Evolutionary conservation across 2,113 vertebrate species (phyloP), one percentile per base, ranked within the genome.

Genomic region (Etia nguti): DNA sequence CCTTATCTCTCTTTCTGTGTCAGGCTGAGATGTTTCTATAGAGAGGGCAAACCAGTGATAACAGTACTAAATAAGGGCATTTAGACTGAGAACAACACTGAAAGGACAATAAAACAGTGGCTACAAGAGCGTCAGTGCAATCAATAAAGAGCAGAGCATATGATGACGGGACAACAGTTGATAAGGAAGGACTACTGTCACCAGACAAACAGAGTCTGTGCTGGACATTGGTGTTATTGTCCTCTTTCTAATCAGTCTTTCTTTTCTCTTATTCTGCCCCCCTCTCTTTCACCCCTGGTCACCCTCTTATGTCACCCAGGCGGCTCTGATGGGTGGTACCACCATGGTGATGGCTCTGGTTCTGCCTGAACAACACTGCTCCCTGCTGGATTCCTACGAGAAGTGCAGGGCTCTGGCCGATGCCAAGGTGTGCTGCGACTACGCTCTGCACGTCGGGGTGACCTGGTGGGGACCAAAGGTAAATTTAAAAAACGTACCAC

Each of bases 381-480:
- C 98, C 5, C 96, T 99, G 22, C 91, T 99, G 94, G 98, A 99
- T 0, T 97, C 98, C 48, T 99, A 98, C 1, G 98, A 99, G 94
- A 97, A 96, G 60, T 98, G 97, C 91, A 95, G 97, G 82, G 93
- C 95, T 85, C 94, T 98, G 81, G 98, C 98, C 0, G 98, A 99
- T 88, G 97, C 98, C 88, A 99, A 98, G 90, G 96, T 97, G 54
- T 99, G 98, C 97, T 99, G 98, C 24, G 98, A 99, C 96, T 99
- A 99, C 0, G 97, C 98, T 84, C 93, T 99, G 92, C 98, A 99
- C 12, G 95, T 99, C 75, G 98, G 98, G 54, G 97, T 99, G 95
- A 98, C 98, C 86, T 99, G 98, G 98, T 99, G 98, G 98, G 97
- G 98, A 0, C 97, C 98, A 24, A 98, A 99, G 98, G 98, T 99